phyloP scores from a whole-genome alignment of 2,797 vertebrate species.

The Semaprochilodus insignis region DNA sequence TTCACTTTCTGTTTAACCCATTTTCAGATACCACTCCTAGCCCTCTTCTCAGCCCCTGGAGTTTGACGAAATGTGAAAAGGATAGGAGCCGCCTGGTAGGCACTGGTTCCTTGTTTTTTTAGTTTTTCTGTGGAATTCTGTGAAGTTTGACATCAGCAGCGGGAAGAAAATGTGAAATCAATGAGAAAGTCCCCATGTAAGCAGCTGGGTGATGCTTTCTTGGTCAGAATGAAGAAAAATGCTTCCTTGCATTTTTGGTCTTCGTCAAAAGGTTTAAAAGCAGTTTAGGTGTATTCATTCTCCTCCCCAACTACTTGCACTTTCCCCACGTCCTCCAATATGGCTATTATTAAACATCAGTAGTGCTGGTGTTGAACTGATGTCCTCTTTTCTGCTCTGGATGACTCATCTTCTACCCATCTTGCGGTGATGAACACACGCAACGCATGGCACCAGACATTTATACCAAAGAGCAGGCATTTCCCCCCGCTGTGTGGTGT shows the following conservation, averaged over 20 bases:
- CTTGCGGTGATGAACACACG: not conserved
- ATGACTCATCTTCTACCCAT: not conserved
- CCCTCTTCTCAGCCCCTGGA: not conserved
- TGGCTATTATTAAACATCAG: not conserved
- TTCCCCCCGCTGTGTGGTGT: not conserved
- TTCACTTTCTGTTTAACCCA: too few species aligned
- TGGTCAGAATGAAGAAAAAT: too few species aligned
- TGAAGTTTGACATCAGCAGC: constrained; percentile 39
- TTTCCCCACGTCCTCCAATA: too few species aligned
- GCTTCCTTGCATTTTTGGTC: too few species aligned
- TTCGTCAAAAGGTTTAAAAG: too few species aligned
- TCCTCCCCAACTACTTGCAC: not conserved
- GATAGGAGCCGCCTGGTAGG: too few species aligned
- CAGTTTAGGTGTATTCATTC: too few species aligned
- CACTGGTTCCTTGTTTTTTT: too few species aligned
- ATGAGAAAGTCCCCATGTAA: not conserved
- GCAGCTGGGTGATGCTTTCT: too few species aligned
- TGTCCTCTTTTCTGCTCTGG: not conserved
- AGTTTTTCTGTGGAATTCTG: too few species aligned
- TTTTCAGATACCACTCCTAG: not conserved
- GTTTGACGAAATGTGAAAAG: not conserved
- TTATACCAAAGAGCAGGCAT: not conserved
- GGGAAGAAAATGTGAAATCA: constrained; percentile 44
- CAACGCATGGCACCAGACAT: not conserved
- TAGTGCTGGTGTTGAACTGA: not conserved